Evolutionary conservation across 2,888 invertebrate species (phyloP), one percentile per base, ranked within the genome.

Genomic region (Polydrusus tereticollis): DNA sequence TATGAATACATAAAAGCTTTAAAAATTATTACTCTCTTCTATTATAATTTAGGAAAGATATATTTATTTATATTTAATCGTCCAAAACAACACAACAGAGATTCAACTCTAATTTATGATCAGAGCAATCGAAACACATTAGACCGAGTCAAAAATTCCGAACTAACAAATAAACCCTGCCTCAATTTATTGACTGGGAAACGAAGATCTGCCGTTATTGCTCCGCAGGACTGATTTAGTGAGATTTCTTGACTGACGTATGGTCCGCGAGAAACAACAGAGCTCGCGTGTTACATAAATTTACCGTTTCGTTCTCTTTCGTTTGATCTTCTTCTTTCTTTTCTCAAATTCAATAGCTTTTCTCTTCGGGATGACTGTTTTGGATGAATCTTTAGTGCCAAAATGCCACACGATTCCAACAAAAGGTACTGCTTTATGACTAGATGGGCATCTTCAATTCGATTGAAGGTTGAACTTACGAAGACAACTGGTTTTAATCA

Each of bases 211-310:
- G 79, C 77, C 78, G 79, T 77, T 77, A 78, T 72, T 76, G 75
- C 75, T 69, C 55, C 62, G 65, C 75, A 73, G 80, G 81, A 78
- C 83, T 84, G 84, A 85, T 85, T 85, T 84, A 85, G 79, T 78
- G 80, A 79, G 82, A 82, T 81, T 79, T 79, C 80, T 78, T 79
- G 82, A 80, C 81, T 84, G 84, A 85, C 80, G 83, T 83, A 85
- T 83, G 83, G 83, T 75, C 83, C 82, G 83, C 83, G 80, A 83
- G 82, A 80, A 84, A 85, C 85, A 85, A 85, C 85, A 84, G 83
- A 80, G 82, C 82, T 83, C 83, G 83, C 83, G 84, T 83, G 84
- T 84, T 84, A 82, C 82, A 85, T 85, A 84, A 85, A 84, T 84
- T 69, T 71, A 76, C 74, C 57, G 67, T 29, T 59, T 55, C 55